A percentile compares a stretch with the other conserved stretches of the same genome.
These are phyloP conservation scores for Stenolophus ochropezus DNA, from an alignment of 2,888 invertebrate species.

Conservation along the genomic window DNA sequence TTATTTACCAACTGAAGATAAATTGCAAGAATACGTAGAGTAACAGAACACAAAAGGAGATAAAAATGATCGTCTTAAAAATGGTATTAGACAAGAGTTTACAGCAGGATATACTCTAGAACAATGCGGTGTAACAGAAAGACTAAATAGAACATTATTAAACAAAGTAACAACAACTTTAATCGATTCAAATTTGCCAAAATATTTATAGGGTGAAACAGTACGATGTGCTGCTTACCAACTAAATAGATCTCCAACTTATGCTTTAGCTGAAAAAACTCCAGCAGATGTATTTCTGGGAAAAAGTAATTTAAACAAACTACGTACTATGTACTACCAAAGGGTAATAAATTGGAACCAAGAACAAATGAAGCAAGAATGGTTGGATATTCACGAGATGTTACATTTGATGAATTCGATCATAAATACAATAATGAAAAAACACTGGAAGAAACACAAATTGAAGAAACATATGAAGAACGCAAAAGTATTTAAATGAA, in stretches of 20 bases:
- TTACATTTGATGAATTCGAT: not conserved
- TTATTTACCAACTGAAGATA: conserved; percentile 50
- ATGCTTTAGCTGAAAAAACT: conserved; percentile 21
- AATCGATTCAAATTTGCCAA: conserved; percentile 10
- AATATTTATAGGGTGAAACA: conserved; percentile 54
- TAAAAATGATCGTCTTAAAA: conserved; percentile 17
- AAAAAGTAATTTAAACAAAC: conserved; percentile 33
- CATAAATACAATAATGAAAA: not conserved
- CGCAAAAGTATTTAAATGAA: not conserved
- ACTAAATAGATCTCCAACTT: conserved; percentile 52
- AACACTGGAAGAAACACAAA: not conserved
- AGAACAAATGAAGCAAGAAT: conserved; percentile 1
- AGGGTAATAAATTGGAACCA: not conserved
- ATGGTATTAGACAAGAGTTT: conserved; percentile 48
- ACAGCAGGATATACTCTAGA: conserved; percentile 43
- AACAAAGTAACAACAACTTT: conserved; percentile 36
- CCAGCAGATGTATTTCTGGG: conserved; percentile 51
- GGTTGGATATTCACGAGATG: conserved; percentile 22
- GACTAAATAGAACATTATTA: conserved; percentile 36
- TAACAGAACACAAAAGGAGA: not conserved
- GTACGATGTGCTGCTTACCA: conserved; percentile 51
- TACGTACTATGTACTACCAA: conserved; percentile 22
- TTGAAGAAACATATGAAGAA: not conserved
- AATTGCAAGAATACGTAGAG: conserved; percentile 54
- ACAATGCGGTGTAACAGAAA: conserved; percentile 53